These are phyloP conservation scores for Drosophila cognata DNA, from an alignment of 2,888 invertebrate genomes.

Conservation along the genomic window DNA sequence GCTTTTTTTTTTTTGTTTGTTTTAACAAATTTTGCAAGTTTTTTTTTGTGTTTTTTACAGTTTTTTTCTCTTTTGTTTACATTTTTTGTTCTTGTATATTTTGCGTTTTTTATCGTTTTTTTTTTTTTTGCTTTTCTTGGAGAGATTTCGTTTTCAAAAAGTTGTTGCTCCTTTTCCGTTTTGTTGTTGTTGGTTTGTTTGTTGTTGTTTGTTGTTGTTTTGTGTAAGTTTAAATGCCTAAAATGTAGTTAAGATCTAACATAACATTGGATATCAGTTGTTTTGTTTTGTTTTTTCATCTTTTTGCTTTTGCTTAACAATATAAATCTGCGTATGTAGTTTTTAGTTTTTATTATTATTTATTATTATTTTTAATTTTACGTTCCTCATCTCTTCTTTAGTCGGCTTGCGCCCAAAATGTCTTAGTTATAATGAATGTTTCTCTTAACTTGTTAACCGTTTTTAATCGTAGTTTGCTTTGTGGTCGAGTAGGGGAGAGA, in stretches of 20 bases:
- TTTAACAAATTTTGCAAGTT: constrained; percentile 71
- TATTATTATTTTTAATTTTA: constrained; percentile 40
- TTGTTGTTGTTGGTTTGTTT: constrained; percentile 54
- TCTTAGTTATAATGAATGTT: constrained; percentile 76
- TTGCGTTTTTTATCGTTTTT: constrained; percentile 43
- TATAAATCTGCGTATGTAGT: constrained; percentile 64
- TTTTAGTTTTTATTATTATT: constrained; percentile 30
- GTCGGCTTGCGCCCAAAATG: constrained; percentile 70
- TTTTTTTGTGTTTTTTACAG: constrained; percentile 52
- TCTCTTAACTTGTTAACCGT: constrained; percentile 60
- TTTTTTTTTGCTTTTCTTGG: constrained; percentile 54
- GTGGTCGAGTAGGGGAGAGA: constrained; percentile 58
- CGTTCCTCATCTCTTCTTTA: constrained; percentile 46
- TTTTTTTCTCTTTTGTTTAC: constrained; percentile 54
- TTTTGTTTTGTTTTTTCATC: constrained; percentile 31
- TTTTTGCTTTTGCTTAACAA: constrained; percentile 59
- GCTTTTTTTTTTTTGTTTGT: constrained; percentile 52
- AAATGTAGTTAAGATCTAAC: constrained; percentile 74
- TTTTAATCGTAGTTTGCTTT: constrained; percentile 69
- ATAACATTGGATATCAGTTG: constrained; percentile 74
- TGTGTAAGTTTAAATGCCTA: constrained; percentile 72
- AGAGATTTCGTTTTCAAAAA: constrained; percentile 81
- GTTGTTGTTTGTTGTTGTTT: constrained; percentile 37
- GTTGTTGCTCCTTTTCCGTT: constrained; percentile 63
- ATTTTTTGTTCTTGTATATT: constrained; percentile 58